Evolutionary conservation across 2,888 invertebrate species (phyloP).

Genomic region (Cheilosia soror): DNA sequence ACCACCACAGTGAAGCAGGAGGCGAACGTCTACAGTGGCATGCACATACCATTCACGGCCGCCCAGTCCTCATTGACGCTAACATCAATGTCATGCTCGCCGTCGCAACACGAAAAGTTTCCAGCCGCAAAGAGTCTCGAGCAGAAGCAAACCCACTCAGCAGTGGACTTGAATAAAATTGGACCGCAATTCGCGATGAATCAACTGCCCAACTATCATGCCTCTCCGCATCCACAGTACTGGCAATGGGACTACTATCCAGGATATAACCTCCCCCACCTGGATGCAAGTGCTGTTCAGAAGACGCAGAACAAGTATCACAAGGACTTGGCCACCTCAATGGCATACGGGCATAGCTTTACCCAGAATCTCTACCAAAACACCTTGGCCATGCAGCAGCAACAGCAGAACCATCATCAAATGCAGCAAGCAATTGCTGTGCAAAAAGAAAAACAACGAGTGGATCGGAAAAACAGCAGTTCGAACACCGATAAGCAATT

Average conservation of each 20-base stretch:
- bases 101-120: conserved; percentile 73
- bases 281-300: conserved; percentile 85
- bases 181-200: conserved; percentile 87
- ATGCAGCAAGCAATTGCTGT: conserved; percentile 78
- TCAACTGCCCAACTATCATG: conserved; percentile 88
- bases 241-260: conserved; percentile 87
- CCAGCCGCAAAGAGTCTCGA: conserved; percentile 61
- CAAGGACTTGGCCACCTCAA: conserved; percentile 83
- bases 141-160: conserved; percentile 77
- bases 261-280: conserved; percentile 86
- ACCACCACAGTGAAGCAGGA: conserved; percentile 63
- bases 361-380: conserved; percentile 83
- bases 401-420: conserved; percentile 82
- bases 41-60: conserved; percentile 57
- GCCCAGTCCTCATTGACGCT: conserved; percentile 51
- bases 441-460: conserved; percentile 80
- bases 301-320: conserved; percentile 86
- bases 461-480: conserved; percentile 79
- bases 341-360: conserved; percentile 83
- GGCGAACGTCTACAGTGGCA: conserved; percentile 51
- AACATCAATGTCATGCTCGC: conserved; percentile 59
- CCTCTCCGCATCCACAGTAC: conserved; percentile 86
- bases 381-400: conserved; percentile 81
- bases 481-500: conserved; percentile 71
- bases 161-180: conserved; percentile 85